Base-by-base conservation (phyloP, 53 echinoderm and acorn worm species). In the Hippasteria phrygiana region DNA sequence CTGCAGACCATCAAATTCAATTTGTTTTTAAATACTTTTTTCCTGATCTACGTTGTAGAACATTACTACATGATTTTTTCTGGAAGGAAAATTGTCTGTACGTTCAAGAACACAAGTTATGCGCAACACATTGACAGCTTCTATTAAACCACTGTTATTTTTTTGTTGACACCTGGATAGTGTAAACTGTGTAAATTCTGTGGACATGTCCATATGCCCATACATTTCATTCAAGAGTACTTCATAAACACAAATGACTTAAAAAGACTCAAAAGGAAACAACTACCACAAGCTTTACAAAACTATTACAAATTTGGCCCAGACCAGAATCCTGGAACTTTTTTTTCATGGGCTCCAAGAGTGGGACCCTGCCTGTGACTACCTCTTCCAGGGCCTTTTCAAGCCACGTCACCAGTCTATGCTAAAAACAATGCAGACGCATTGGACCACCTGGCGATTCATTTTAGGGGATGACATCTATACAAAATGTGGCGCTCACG, bases 301-400 rank as follows among this genome's bases (percentile, higher is more conserved):
- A 14, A 51, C 14, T 24, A 20, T 73, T 43, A 73, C 73, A 12
- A 73, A 42, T 35, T 67, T 5, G n/a, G 31, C 50, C 26, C 20
- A 47, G 50, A 75, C 75, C 75, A 75, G 75, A 75, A 75, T 17
- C 28, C 48, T 75, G 75, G 75, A 75, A 50, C 75, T 75, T 75
- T 67, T 67, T n/a, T 75, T 20, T 67, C 48, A 75, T 9, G 69
- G 69, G 7, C 45, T 12, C 10, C 36, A 67, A 9, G 69, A 36
- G 69, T 33, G 4, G 69, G 69, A 67, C 34, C 32, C 18, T 33
- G 34, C 69, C 18, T 10, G 13, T 35, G 34, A 33, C 69, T 31
- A 33, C 69, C 69, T 16, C 12, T 2, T 35, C 17, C 34, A n/a
- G n/a, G n/a, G n/a, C n/a, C n/a, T n/a, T n/a, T n/a, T n/a, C n/a